These are phyloP conservation scores for Etia nguti DNA, from an alignment of 2,113 vertebrate genomes.

Conservation along the genomic window DNA sequence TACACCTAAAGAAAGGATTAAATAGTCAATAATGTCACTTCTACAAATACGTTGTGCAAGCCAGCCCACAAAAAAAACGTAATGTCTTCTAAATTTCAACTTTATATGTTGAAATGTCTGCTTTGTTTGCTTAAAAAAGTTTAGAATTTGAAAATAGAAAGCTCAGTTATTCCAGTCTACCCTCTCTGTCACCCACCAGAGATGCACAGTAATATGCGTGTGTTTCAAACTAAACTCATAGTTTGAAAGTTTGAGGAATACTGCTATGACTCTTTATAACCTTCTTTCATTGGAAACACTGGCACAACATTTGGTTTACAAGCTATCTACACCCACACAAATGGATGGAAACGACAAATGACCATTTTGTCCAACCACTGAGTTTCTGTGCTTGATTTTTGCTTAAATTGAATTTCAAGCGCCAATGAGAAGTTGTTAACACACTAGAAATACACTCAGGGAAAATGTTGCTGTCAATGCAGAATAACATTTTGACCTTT, in stretches of 20 bases:
- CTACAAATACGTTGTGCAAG: conserved; percentile 25
- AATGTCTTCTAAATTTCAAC: conserved; percentile 3
- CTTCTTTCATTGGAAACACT: background rate
- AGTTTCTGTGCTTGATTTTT: conserved; percentile 56
- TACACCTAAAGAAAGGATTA: conserved; percentile 59
- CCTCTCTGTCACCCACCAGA: background rate
- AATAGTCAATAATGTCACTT: conserved; percentile 53
- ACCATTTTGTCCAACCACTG: conserved; percentile 53
- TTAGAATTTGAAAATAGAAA: background rate
- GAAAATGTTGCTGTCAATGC: conserved; percentile 60
- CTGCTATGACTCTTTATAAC: background rate
- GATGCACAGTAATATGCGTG: background rate
- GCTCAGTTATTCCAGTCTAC: background rate
- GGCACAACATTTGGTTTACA: conserved; percentile 14
- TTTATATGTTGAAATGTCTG: background rate
- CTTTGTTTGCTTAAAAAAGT: background rate
- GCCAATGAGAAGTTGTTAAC: conserved; percentile 63
- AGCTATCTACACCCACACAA: conserved; percentile 16
- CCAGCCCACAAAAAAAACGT: background rate
- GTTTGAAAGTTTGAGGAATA: background rate
- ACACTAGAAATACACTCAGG: conserved; percentile 30
- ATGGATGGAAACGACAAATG: conserved; percentile 55
- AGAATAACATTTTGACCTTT: conserved; percentile 40
- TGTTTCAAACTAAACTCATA: background rate
- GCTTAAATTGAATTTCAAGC: conserved; percentile 66